Conservation (phyloP, 1,140 invertebrate species). For the Drosophila mayri region DNA sequence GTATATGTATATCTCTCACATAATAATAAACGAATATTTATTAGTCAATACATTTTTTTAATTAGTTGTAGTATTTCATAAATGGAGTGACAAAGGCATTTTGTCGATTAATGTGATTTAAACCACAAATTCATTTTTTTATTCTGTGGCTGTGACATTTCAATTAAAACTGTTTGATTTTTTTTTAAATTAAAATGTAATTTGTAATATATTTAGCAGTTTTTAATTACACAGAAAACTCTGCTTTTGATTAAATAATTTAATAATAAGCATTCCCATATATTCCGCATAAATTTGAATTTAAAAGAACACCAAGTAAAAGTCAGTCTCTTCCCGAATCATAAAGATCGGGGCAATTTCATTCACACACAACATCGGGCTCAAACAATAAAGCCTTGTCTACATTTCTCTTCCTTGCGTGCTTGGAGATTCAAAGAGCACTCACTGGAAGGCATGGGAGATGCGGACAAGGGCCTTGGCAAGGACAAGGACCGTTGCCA, state of each 20-base stretch:
- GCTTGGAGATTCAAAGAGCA: slow-evolving; percentile 2
- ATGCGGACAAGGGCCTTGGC: slow-evolving; percentile 4
- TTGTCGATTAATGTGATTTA: neutral
- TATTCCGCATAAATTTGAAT: neutral
- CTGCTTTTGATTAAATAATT: neutral
- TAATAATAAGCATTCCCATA: neutral
- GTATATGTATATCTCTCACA: neutral
- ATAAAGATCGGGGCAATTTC: slow-evolving; percentile 6
- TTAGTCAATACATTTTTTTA: neutral
- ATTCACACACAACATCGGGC: slow-evolving; percentile 17
- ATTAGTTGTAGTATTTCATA: neutral
- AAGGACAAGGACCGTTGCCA: neutral
- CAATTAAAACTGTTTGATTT: neutral
- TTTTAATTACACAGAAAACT: neutral
- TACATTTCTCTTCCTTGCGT: slow-evolving; percentile 13
- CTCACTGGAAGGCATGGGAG: slow-evolving; percentile 18
- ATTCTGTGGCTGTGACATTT: neutral
- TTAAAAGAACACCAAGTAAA: neutral
- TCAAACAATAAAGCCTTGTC: neutral
- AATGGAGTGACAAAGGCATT: neutral
- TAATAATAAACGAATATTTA: neutral
- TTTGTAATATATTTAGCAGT: neutral
- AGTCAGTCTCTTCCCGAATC: neutral
- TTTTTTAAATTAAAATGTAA: no score
- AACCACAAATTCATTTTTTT: neutral